phyloP scores from a whole-genome alignment of 2,888 invertebrate genomes.

The Lycophotia porphyrea region DNA sequence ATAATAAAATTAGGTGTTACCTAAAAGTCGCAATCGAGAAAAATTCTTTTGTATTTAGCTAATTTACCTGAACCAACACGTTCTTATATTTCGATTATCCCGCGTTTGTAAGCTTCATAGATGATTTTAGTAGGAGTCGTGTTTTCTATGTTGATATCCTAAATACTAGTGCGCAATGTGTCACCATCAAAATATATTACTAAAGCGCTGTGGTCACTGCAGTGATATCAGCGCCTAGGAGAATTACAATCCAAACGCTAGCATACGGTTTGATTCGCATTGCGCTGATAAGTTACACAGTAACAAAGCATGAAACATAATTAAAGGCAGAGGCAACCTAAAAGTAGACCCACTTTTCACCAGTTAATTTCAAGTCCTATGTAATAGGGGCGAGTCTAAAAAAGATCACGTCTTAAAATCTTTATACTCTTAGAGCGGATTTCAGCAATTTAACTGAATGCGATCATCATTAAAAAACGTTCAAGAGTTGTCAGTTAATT shows the following conservation, averaged over 20 bases:
- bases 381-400: background rate
- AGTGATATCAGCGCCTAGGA: conserved; percentile 4
- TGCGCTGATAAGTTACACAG: background rate
- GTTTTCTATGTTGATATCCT: too few relatives aligned
- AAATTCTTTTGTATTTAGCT: too few relatives aligned
- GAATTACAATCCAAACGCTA: conserved; percentile 3
- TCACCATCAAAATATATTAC: conserved; percentile 3
- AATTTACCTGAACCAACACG: background rate
- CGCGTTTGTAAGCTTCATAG: background rate
- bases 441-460: too few relatives aligned
- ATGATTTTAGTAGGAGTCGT: background rate
- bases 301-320: background rate
- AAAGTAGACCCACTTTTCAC: too few relatives aligned
- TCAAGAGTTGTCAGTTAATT: background rate
- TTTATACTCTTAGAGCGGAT: too few relatives aligned
- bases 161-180: conserved; percentile 15
- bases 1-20: too few relatives aligned
- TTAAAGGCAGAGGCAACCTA: too few relatives aligned
- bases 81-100: background rate
- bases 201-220: background rate
- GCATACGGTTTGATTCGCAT: background rate
- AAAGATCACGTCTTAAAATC: too few relatives aligned
- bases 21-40: too few relatives aligned
- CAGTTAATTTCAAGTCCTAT: background rate
- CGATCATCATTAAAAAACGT: too few relatives aligned